Conservation (phyloP, 2,113 vertebrate genomes). For the Aspidoscelis tigris region DNA sequence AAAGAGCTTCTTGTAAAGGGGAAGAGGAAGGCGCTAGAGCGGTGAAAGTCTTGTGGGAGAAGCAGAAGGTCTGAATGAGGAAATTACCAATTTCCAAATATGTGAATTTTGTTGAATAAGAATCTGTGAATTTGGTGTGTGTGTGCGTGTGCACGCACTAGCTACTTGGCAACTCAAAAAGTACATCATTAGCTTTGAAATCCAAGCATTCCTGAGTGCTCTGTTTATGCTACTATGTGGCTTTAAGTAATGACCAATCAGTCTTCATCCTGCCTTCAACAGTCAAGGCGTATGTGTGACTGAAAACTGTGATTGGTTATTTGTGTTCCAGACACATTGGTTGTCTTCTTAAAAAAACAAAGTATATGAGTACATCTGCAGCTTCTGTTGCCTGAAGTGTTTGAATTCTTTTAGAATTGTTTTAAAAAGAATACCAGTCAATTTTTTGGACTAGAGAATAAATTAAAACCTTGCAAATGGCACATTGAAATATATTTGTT, state of each 20-base stretch:
- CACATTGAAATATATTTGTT: constrained; percentile 2
- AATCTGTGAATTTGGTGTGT: not conserved
- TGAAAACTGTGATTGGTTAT: not conserved
- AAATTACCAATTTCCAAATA: too few species aligned
- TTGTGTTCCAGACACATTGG: not conserved
- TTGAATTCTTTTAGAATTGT: constrained; percentile 9
- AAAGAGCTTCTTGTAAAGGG: too few species aligned
- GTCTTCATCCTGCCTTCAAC: not conserved
- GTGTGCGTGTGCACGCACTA: too few species aligned
- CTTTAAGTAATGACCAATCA: not conserved
- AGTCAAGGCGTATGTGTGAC: too few species aligned
- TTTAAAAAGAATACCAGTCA: constrained; percentile 2
- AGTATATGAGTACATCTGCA: not conserved
- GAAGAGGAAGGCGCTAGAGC: too few species aligned
- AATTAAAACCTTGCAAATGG: not conserved
- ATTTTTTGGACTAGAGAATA: not conserved
- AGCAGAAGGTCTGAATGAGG: too few species aligned
- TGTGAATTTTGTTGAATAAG: too few species aligned
- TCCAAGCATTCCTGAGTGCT: not conserved
- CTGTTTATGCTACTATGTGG: not conserved
- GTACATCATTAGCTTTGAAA: not conserved
- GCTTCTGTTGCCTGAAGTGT: not conserved
- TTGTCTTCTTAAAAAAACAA: not conserved
- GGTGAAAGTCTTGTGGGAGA: too few species aligned
- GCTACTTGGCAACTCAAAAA: too few species aligned